Conservation (phyloP, 2,113 vertebrate species). For the Salvelinus fontinalis region DNA sequence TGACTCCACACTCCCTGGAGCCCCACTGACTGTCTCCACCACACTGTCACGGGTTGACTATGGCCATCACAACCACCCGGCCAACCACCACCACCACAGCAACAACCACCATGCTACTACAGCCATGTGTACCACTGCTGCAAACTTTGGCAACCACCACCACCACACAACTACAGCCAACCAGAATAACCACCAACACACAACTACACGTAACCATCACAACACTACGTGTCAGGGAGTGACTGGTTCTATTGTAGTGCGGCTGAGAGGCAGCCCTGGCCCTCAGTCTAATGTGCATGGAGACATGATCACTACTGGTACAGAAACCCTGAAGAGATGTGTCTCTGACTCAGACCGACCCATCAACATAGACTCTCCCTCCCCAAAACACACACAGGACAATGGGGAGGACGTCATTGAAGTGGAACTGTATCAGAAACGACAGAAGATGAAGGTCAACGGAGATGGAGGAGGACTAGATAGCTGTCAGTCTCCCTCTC, state of each 20-base stretch:
- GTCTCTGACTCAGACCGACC: slow-evolving; percentile 36
- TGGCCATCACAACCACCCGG: too few relatives aligned
- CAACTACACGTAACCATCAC: slow-evolving; percentile 1
- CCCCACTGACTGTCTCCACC: slow-evolving; percentile 18
- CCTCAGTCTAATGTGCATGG: slow-evolving; percentile 14
- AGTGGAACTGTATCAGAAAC: slow-evolving; percentile 44
- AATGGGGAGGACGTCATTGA: slow-evolving; percentile 39
- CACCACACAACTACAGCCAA: slow-evolving; percentile 4
- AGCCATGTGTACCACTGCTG: too few relatives aligned
- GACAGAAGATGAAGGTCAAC: slow-evolving; percentile 35
- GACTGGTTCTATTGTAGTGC: slow-evolving; percentile 30
- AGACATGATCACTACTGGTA: background rate
- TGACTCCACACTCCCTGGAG: slow-evolving; percentile 48
- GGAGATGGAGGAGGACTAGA: background rate
- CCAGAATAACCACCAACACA: slow-evolving; percentile 17
- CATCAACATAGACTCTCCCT: slow-evolving; percentile 13
- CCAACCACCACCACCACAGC: too few relatives aligned
- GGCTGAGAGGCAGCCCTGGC: slow-evolving; percentile 13
- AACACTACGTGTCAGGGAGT: slow-evolving; percentile 29
- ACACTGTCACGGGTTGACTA: too few relatives aligned
- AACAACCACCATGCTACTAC: too few relatives aligned
- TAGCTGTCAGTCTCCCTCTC: slow-evolving; percentile 58
- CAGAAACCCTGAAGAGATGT: slow-evolving; percentile 42
- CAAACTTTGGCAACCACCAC: background rate
- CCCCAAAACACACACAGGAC: slow-evolving; percentile 51